Evolutionary conservation across 2,888 invertebrate genomes (phyloP), one percentile per base, ranked within the genome.

Genomic region (Halictus quadricinctus): DNA sequence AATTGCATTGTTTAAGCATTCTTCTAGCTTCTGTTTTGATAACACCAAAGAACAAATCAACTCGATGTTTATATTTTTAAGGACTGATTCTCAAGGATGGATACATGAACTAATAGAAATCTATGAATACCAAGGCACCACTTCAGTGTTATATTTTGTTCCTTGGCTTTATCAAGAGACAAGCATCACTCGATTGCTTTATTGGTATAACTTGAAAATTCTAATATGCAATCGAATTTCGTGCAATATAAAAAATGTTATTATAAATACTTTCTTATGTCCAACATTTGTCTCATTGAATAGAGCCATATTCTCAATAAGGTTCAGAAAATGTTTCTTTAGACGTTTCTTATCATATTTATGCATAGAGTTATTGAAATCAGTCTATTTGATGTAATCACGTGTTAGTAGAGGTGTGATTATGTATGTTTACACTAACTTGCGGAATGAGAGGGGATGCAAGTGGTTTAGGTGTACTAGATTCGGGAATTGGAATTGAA

Each of bases 381-480:
- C 88, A 92, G 90, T 92, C 91, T 88, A 85, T 90, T 82, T 85
- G 82, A 83, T 85, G 86, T 82, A 90, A 94, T 94, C 94, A 94
- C 94, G 94, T 93, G 79, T 89, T 93, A 50, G 93, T 91, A 74
- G 93, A 91, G 29, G 93, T 91, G 85, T 94, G 93, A 92, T 91
- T 94, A 88, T 94, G 94, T 90, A 94, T 94, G 83, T 92, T 93
- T 36, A 94, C 92, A 84, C 88, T 94, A 77, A 93, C 91, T 91
- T 94, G 94, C 46, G 94, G 94, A 86, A 94, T 93, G 60, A 94
- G 92, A 18, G 94, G 94, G 41, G 93, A 94, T 4, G 92, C 92
- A 36, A 94, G 90, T 18, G 94, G 93, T 88, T 94, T 94, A 4
- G 93, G 92, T 81, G 92, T 90, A 60, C 89, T 80, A 18, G 93